Evolutionary conservation across 1,140 invertebrate species (phyloP), one percentile per base, ranked within the genome.

Genomic region (Polypedilum vanderplanki): DNA sequence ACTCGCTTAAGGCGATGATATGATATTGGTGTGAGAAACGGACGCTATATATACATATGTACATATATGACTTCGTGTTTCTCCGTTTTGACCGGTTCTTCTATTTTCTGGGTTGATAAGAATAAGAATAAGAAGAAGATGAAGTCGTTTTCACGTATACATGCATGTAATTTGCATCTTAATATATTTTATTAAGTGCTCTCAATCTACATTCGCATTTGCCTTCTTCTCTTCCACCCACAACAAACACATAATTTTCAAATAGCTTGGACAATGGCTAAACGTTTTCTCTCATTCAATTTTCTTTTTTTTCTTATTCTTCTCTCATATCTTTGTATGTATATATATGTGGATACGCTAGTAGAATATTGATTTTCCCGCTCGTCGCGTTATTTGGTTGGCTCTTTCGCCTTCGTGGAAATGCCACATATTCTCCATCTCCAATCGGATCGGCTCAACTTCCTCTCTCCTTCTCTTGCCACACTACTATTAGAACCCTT

Each of bases 151-250:
- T 12, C 46, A 57, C 46, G 46, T 57, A 57, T 57, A 57, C 46
- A 57, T 57, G 46, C 46, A 57, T 57, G 46, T 70, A 70, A 70
- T 70, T 70, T 70, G 65, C 65, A 70, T 70, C 65, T 70, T 70
- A 70, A 70, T 70, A 70, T 70, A 70, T 70, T 70, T 70, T 70
- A 70, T 70, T 70, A 70, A 70, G 65, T 70, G 65, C 65, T 18
- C 65, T 70, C 46, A 33, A 33, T 33, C 24, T 33, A 33, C 24
- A 33, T 33, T n/a, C 9, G 41, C 41, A 46, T 46, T 15, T 46
- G 9, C 41, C 9, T 46, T 15, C 41, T 46, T 57, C 46, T 57
- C 46, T 57, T n/a, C 46, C 15, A 57, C 46, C 24, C 1, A 12
- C n/a, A 12, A n/a, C 12, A 57, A n/a, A 12, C 46, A 57, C 46